Conservation (phyloP, 2,888 invertebrate species). For the Machimus atricapillus region DNA sequence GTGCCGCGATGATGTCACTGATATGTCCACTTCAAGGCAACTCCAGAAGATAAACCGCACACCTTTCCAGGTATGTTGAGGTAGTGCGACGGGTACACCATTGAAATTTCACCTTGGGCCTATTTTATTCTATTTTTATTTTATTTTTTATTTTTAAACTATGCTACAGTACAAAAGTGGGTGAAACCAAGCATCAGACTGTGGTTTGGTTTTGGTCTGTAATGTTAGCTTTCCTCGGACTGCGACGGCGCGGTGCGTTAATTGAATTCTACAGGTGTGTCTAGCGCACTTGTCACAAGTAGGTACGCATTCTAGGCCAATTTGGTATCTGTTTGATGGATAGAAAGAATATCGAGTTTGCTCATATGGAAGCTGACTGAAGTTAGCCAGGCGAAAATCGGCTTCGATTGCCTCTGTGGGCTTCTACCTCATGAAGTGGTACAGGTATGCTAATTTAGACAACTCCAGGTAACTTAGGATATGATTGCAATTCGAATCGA, state of each 20-base stretch:
- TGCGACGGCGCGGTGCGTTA: neutral
- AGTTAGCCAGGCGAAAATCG: neutral
- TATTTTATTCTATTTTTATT: neutral
- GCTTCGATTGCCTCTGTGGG: neutral
- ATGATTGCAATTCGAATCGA: neutral
- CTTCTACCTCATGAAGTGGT: neutral
- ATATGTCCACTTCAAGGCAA: slow-evolving; percentile 24
- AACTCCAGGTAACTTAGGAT: neutral
- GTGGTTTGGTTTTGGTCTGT: neutral
- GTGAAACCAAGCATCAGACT: slow-evolving; percentile 9
- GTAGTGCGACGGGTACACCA: neutral
- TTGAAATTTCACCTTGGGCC: slow-evolving; percentile 28
- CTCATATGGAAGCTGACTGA: neutral
- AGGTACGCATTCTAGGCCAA: slow-evolving; percentile 28
- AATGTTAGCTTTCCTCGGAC: neutral
- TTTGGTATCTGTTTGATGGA: neutral
- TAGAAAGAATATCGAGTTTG: neutral
- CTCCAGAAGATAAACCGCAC: slow-evolving; percentile 10
- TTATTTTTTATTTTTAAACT: neutral
- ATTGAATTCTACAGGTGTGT: slow-evolving; percentile 31
- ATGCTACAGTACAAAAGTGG: neutral
- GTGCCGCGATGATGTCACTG: slow-evolving; percentile 18
- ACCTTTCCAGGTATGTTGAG: neutral
- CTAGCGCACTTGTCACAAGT: slow-evolving; percentile 1
- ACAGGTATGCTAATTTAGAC: neutral